Base-by-base conservation (phyloP, 2,113 vertebrate genomes). In the Pachycephala philippinensis region DNA sequence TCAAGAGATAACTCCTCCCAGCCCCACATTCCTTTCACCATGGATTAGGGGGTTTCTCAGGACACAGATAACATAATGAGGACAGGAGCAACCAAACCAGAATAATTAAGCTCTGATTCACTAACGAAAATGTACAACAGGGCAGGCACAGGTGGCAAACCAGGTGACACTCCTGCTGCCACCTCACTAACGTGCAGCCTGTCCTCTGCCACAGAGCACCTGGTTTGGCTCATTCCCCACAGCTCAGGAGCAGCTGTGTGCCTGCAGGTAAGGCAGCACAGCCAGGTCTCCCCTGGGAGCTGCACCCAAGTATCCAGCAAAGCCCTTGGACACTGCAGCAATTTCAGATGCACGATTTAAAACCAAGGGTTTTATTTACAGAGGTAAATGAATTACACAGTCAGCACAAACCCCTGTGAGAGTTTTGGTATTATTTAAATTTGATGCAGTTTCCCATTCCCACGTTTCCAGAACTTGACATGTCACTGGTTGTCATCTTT, bases 401-500 rank as follows among this genome's bases (percentile, higher is more conserved):
- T 30, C 60, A 35, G 56, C 45, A 89, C 47, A 70, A 90, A 31
- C 21, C 69, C 64, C 65, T 63, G 15, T 9, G 13, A 8, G 21
- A 77, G 47, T 45, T 78, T 52, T 54, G 61, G 17, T 26, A 9
- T 61, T 24, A 40, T 42, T 81, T 27, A 40, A 42, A 83, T 61
- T 31, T 24, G 42, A 57, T 8, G 47, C 17, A 28, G 52, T 82
- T 50, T 47, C 31, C 20, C 0, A 1, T 78, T 93, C 85, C 78
- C 93, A 70, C n/a, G 27, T 47, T 21, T 59, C 49, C 88, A 81
- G 87, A 57, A 54, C 57, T 11, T 45, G 91, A 70, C 0, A 2
- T 76, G 91, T 66, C 92, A 77, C 84, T 63, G 87, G 90, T 93
- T 92, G 90, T 90, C 95, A 96, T 92, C 85, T 93, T 96, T 94